phyloP scores from a whole-genome alignment of 2,888 invertebrate genomes.

The Parnassius mnemosyne region DNA sequence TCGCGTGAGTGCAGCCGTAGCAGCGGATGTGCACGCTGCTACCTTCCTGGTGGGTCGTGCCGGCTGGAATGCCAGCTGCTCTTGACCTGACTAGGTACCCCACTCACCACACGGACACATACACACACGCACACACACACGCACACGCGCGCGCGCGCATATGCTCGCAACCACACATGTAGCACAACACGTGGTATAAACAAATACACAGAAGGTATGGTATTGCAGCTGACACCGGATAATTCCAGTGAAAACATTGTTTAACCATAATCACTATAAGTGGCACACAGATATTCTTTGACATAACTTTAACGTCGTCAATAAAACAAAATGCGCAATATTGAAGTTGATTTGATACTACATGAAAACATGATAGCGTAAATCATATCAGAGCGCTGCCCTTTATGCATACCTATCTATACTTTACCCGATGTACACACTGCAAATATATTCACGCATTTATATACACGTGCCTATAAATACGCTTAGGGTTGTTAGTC shows the following conservation, averaged over 20 bases:
- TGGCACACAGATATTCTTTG: neutral
- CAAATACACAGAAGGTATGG: conserved; percentile 4
- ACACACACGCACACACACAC: neutral
- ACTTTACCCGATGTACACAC: too few species aligned
- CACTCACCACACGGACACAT: conserved; percentile 25
- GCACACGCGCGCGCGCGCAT: neutral
- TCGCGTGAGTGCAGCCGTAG: conserved; percentile 46
- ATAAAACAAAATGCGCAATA: conserved; percentile 15
- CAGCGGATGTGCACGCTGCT: conserved; percentile 78
- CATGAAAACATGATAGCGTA: conserved; percentile 24
- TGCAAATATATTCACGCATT: too few species aligned
- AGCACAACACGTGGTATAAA: conserved; percentile 7
- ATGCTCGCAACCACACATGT: conserved; percentile 2
- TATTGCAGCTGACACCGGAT: conserved; percentile 1
- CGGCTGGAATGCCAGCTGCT: conserved; percentile 79
- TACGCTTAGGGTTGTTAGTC: too few species aligned
- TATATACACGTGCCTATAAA: too few species aligned
- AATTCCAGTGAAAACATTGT: conserved; percentile 8
- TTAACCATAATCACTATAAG: conserved; percentile 4
- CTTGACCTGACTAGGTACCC: conserved; percentile 77
- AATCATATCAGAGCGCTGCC: conserved; percentile 29
- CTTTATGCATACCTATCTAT: conserved; percentile 24
- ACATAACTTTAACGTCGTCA: conserved; percentile 4
- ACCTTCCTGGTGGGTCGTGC: conserved; percentile 68
- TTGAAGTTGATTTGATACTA: conserved; percentile 16